Conservation (phyloP, 2,888 invertebrate species). For the Chouioia cunea region DNA sequence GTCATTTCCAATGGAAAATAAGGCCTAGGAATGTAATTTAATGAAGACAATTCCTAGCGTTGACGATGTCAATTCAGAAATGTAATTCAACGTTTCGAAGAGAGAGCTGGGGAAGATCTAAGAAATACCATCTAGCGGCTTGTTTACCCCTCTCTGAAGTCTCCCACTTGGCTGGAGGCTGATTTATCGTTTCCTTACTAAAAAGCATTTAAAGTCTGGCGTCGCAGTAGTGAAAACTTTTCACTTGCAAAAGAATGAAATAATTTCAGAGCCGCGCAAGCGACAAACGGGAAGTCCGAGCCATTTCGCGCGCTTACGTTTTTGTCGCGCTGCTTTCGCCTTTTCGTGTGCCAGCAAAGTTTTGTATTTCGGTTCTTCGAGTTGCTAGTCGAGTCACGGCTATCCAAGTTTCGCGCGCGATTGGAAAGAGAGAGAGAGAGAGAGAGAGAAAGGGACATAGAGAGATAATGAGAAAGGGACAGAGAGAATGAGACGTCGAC, state of each 20-base stretch:
- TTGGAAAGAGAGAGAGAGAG: conserved; percentile 10
- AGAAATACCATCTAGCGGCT: no score
- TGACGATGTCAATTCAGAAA: no score
- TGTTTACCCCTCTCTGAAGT: no score
- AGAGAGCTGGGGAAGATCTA: no score
- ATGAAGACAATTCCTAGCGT: no score
- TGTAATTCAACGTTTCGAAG: no score
- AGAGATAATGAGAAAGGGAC: background rate
- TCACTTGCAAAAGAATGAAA: conserved; percentile 40
- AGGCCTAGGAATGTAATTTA: no score
- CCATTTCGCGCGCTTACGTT: conserved; percentile 45
- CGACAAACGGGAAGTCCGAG: conserved; percentile 41
- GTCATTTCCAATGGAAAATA: no score
- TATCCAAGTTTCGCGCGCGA: conserved; percentile 45
- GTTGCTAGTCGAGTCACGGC: conserved; percentile 46
- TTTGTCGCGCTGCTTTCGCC: conserved; percentile 22
- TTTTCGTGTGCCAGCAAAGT: conserved; percentile 43
- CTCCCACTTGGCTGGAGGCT: no score
- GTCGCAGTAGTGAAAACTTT: conserved; percentile 21
- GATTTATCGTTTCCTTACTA: conserved; percentile 4
- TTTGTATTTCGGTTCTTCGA: conserved; percentile 40
- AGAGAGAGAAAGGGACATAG: conserved; percentile 2
- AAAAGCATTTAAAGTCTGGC: conserved; percentile 40
- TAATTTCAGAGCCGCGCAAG: conserved; percentile 32
- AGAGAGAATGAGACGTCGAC: background rate